These are phyloP conservation scores for Sabellastarte sp. DNA, from an alignment of 2,888 invertebrate genomes.

Conservation along the genomic window DNA sequence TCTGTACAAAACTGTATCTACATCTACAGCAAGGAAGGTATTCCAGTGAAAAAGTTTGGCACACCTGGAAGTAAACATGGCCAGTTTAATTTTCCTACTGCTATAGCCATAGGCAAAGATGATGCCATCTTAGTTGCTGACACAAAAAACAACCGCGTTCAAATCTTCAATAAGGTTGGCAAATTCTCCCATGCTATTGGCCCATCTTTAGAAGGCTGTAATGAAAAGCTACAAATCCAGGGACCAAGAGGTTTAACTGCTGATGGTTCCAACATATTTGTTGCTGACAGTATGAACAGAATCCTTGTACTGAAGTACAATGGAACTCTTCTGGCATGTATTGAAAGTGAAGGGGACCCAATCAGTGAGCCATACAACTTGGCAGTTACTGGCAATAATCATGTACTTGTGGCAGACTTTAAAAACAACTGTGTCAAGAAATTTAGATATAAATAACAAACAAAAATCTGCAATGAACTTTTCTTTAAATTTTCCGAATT, in stretches of 20 bases:
- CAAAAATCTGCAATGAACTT: too few relatives aligned
- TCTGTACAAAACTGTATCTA: slow-evolving; percentile 13
- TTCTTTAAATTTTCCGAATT: too few relatives aligned
- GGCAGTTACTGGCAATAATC: slow-evolving; percentile 6
- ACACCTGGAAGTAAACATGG: slow-evolving; percentile 10
- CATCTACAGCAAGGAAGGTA: slow-evolving; percentile 19
- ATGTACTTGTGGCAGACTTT: slow-evolving; percentile 15
- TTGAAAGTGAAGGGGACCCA: slow-evolving; percentile 12
- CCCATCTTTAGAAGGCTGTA: background rate
- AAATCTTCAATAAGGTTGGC: slow-evolving; percentile 24
- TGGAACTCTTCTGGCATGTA: slow-evolving; percentile 7
- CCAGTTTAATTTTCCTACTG: slow-evolving; percentile 19
- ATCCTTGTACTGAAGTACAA: slow-evolving; percentile 12
- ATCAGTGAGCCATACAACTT: slow-evolving; percentile 17
- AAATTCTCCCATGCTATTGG: slow-evolving; percentile 17
- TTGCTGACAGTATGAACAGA: slow-evolving; percentile 22
- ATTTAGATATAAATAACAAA: slow-evolving; percentile 10
- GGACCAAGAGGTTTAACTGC: slow-evolving; percentile 21
- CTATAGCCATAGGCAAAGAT: slow-evolving; percentile 4
- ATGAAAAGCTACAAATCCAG: background rate
- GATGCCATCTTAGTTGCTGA: slow-evolving; percentile 25
- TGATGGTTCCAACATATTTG: slow-evolving; percentile 17
- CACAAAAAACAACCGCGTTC: slow-evolving; percentile 23
- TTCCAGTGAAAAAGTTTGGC: slow-evolving; percentile 18
- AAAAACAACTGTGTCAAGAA: slow-evolving; percentile 16